Percentiles rank a stretch among this genome's conserved stretches.
Evolutionary conservation across 2,797 vertebrate species (phyloP).

Genomic region (Coregonus sp.): DNA sequence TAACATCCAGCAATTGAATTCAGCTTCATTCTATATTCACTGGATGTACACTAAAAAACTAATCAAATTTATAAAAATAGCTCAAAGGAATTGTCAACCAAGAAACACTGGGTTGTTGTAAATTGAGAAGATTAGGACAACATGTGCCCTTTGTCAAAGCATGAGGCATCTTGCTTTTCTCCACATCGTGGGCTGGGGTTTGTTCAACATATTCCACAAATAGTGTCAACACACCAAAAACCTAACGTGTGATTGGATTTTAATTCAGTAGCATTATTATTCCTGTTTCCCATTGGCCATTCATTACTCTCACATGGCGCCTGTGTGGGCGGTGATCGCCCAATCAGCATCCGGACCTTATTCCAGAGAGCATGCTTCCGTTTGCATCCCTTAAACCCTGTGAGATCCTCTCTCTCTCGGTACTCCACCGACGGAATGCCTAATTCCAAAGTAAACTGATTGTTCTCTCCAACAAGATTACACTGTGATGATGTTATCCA

Average conservation of each 20-base stretch:
- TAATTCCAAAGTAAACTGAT: constrained; percentile 83
- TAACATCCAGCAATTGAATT: no score
- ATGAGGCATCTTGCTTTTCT: constrained; percentile 60
- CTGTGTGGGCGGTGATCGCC: constrained; percentile 74
- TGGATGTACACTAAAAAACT: constrained; percentile 51
- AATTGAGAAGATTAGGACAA: constrained; percentile 69
- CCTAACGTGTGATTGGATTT: constrained; percentile 75
- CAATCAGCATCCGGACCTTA: constrained; percentile 73
- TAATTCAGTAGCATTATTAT: constrained; percentile 79
- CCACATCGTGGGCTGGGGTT: constrained; percentile 65
- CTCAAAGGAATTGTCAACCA: constrained; percentile 57
- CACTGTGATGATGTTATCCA: constrained; percentile 77
- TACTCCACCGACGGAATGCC: constrained; percentile 74
- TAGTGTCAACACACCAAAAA: constrained; percentile 76
- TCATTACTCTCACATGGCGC: constrained; percentile 76
- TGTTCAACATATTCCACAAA: constrained; percentile 75
- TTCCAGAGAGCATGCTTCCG: constrained; percentile 76
- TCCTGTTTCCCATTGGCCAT: constrained; percentile 77
- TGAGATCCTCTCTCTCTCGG: constrained; percentile 70
- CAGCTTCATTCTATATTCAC: constrained; percentile 51
- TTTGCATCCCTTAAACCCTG: constrained; percentile 78
- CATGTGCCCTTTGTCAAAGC: constrained; percentile 62
- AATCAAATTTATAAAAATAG: constrained; percentile 43
- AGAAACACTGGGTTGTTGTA: constrained; percentile 58
- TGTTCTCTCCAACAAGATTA: constrained; percentile 78